Conservation (phyloP, 2,797 vertebrate genomes). For the Myripristis murdjan region DNA sequence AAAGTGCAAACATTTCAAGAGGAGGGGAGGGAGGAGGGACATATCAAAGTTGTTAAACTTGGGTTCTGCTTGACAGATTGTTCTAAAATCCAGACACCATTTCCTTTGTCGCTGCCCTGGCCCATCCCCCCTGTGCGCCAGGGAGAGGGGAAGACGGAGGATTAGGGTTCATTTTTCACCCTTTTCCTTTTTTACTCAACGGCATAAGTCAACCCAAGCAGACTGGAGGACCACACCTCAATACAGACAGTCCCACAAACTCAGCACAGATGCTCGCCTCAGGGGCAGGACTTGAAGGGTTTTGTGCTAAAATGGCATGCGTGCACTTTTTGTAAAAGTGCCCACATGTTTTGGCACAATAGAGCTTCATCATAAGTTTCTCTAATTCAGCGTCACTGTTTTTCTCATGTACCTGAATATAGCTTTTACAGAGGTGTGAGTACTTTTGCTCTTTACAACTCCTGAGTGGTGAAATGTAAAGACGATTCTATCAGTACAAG, state of each 20-base stretch:
- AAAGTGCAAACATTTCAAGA: slow-evolving; percentile 64
- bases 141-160: neutral
- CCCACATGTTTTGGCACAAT: too few relatives aligned
- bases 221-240: slow-evolving; percentile 47
- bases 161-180: slow-evolving; percentile 53
- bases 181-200: slow-evolving; percentile 43
- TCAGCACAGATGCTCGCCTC: slow-evolving; percentile 38
- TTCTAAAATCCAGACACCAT: slow-evolving; percentile 43
- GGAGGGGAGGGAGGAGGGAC: slow-evolving; percentile 27
- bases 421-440: too few relatives aligned
- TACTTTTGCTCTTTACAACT: too few relatives aligned
- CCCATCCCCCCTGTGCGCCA: slow-evolving; percentile 23
- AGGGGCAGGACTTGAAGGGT: slow-evolving; percentile 13
- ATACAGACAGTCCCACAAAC: slow-evolving; percentile 28
- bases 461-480: too few relatives aligned
- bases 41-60: slow-evolving; percentile 50
- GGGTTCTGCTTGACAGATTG: slow-evolving; percentile 39
- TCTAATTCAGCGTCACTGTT: too few relatives aligned
- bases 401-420: too few relatives aligned
- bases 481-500: too few relatives aligned
- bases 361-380: too few relatives aligned
- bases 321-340: too few relatives aligned
- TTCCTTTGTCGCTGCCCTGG: slow-evolving; percentile 25
- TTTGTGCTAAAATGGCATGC: slow-evolving; percentile 1
- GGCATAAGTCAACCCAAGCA: slow-evolving; percentile 37